Base-by-base conservation (phyloP, 2,113 vertebrate species). In the Stegastes partitus region DNA sequence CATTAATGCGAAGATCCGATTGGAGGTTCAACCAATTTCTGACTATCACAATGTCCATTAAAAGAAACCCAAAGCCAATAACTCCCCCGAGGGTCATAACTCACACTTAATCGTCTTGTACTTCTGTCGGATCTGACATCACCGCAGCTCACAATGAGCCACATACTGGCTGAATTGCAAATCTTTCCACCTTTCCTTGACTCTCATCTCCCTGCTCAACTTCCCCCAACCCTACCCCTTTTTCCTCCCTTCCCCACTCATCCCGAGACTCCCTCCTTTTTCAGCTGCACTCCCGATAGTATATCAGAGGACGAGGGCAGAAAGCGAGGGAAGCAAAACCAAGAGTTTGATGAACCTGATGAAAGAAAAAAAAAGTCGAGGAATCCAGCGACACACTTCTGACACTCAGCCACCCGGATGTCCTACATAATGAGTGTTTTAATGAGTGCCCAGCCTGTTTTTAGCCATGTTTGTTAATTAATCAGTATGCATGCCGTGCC, bases 401-500 rank as follows among this genome's bases (percentile, higher is more conserved):
- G 70, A 63, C 68, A 61, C 67, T 45, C 47, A 51, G 45, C 63
- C 62, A 28, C 44, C 0, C 37, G n/a, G 58, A 68, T 81, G 73
- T 82, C 64, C 78, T 78, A 83, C 61, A 86, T 90, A 82, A 89
- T 55, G 63, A 73, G 25, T 51, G 70, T 77, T 87, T 87, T 83
- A 82, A 86, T 63, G 78, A 77, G 78, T 66, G 71, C 79, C 73
- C 76, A 66, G 74, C 54, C 74, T 85, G 85, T 85, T 86, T 87
- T 86, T 83, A 84, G 71, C 62, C 26, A 1, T 77, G 80, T 89
- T 79, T 83, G 75, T 68, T 19, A 78, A 87, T 90, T 80, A 90
- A 91, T 91, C 76, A 86, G 76, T 82, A 74, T 81, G 83, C 54
- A 82, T 86, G 73, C 71, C 66, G 23, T 54, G 78, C 92, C 88